Base-by-base conservation (phyloP, 2,797 vertebrate genomes). In the Pterois miles region DNA sequence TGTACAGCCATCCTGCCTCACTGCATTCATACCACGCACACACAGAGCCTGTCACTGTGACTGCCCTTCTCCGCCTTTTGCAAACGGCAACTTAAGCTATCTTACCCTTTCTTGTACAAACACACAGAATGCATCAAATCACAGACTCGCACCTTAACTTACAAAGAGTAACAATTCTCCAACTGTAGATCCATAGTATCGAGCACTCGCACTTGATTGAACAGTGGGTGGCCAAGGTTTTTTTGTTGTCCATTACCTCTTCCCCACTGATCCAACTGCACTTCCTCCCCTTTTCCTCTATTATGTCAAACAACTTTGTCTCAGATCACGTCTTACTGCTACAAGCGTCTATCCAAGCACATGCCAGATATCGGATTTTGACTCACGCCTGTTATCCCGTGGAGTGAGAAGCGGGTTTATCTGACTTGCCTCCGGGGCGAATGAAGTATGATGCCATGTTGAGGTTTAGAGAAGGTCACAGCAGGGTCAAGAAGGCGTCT, bases 271-370 rank as follows among this genome's bases (percentile, higher is more conserved):
- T 78, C 70, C 38, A 65, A 67, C 34, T 79, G 76, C 72, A 71
- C 82, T 79, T 88, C 72, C 73, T 82, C 81, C 53, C 43, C 12
- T 29, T 83, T 88, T 87, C 79, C 71, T 82, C 70, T 77, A 76
- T 89, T 86, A 87, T 90, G 83, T 90, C 81, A 84, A 89, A 88
- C 85, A 92, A 85, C 84, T 88, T 84, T 65, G 74, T 69, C 80
- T 86, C 87, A 80, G 82, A 89, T 88, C 86, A 50, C 20, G 2
- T 81, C 84, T 54, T 64, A 71, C 76, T 76, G 54, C 80, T 74
- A 65, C 85, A 81, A 88, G 75, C 0, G 36, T 54, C 68, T 48
- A 56, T 76, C 54, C 70, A 70, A 89, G 77, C 82, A 80, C 79
- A 74, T 27, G 79, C 53, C 72, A 78, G 78, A 78, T 91, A 86